A percentile compares a stretch with the other conserved stretches of the same genome.
These are phyloP conservation scores for Chaetodon auriga DNA, from an alignment of 2,113 vertebrate species.

Conservation along the genomic window DNA sequence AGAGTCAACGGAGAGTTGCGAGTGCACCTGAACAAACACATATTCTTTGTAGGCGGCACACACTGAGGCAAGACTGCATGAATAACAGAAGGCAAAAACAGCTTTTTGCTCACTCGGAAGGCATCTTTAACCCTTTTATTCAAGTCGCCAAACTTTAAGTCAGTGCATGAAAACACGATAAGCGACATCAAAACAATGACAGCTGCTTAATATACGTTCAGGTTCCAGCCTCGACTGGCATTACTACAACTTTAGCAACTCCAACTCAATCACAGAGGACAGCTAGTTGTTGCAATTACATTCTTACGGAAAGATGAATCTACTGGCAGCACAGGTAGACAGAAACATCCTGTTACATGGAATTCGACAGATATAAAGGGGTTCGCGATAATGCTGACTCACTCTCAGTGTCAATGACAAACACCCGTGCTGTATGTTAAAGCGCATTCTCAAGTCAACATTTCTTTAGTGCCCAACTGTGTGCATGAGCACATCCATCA, in stretches of 20 bases:
- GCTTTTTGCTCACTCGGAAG: background rate
- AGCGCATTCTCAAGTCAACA: background rate
- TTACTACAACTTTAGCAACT: too few species aligned
- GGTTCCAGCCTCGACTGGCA: background rate
- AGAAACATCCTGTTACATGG: background rate
- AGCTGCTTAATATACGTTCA: background rate
- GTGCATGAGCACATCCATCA: constrained; percentile 9
- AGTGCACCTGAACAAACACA: background rate
- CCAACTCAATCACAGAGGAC: background rate
- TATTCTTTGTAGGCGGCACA: background rate
- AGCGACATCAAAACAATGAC: background rate
- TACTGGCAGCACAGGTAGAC: background rate
- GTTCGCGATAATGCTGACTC: background rate
- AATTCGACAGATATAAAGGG: background rate
- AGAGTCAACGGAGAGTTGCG: background rate
- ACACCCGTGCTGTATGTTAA: background rate
- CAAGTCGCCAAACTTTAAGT: background rate
- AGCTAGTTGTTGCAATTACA: background rate
- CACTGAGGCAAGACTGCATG: background rate
- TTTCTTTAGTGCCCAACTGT: constrained; percentile 1
- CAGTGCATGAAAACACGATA: background rate
- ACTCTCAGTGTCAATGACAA: background rate
- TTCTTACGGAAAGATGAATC: background rate
- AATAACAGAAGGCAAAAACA: background rate
- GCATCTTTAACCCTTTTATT: background rate